Percentiles rank a stretch among this genome's conserved stretches.
These are phyloP conservation scores for Saturnia pavonia DNA, from an alignment of 2,888 invertebrate species.

Conservation along the genomic window DNA sequence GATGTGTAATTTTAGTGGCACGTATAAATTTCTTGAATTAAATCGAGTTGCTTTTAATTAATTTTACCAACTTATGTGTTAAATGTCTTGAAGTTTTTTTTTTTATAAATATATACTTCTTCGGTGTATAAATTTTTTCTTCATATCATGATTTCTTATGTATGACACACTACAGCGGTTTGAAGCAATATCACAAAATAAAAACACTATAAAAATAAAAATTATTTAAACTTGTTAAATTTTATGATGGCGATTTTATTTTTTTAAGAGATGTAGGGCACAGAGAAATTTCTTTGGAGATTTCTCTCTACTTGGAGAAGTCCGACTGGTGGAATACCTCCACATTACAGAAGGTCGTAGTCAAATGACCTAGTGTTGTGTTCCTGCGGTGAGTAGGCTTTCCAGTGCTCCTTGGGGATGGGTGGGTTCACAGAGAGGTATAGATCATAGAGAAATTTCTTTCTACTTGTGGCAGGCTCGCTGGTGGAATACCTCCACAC, in stretches of 20 bases:
- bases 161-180: not conserved
- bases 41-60: not conserved
- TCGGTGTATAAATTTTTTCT: not conserved
- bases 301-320: no score
- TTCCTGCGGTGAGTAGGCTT: no score
- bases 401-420: no score
- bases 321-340: no score
- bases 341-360: no score
- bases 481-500: no score
- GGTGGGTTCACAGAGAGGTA: no score
- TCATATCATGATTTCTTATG: not conserved
- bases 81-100: constrained; percentile 2
- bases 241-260: not conserved
- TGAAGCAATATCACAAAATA: not conserved
- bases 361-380: no score
- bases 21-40: constrained; percentile 1
- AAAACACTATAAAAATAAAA: not conserved
- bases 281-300: no score
- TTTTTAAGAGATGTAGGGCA: no score
- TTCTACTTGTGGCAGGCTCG: no score
- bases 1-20: constrained; percentile 5
- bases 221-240: not conserved
- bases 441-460: no score
- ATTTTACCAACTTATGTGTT: not conserved
- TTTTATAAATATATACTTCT: not conserved